Evolutionary conservation across 2,113 vertebrate genomes (phyloP), one percentile per base, ranked within the genome.

Genomic region (Cephalopterus ornatus): DNA sequence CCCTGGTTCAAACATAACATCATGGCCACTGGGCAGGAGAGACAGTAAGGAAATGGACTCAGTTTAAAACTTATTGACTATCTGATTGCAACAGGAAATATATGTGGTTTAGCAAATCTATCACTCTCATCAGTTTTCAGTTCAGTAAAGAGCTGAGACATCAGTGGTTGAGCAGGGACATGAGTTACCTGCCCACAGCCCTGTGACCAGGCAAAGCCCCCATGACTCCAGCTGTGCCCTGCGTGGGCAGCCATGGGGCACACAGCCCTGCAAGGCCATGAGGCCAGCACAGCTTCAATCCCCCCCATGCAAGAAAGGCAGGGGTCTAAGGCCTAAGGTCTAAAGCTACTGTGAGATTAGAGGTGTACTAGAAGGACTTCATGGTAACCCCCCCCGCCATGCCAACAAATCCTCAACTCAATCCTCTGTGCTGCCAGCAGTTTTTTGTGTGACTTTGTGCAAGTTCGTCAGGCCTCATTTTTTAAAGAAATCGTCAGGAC

Each of bases 261-360:
- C 56, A 44, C 39, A 39, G 30, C 24, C 46, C 37, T 59, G 35
- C 0, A 1, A n/a, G 39, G 37, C 24, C 21, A 62, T 0, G 3
- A 88, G 35, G 35, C 18, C 74, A 61, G 77, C 52, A 78, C 4
- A 22, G 47, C 14, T 80, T 80, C 65, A 49, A 16, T 20, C 11
- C 5, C 26, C 32, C 2, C 23, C 2, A 0, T 14, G 46, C 44
- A 75, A 84, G 46, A 50, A 77, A 27, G 39, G 37, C 37, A 71
- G 8, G 24, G 50, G 11, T 9, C 21, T 50, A 50, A 59, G n/a
- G 39, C 39, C 50, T 72, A 72, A 81, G 44, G 49, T 50, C 24
- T 27, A 27, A 50, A 33, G 28, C 50, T 93, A 47, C 37, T 58
- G 27, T 86, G 68, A 52, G 35, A 50, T 74, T 59, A 1, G 4